Conservation (phyloP, 2,888 invertebrate genomes). For the Iselma pallidipennis region DNA sequence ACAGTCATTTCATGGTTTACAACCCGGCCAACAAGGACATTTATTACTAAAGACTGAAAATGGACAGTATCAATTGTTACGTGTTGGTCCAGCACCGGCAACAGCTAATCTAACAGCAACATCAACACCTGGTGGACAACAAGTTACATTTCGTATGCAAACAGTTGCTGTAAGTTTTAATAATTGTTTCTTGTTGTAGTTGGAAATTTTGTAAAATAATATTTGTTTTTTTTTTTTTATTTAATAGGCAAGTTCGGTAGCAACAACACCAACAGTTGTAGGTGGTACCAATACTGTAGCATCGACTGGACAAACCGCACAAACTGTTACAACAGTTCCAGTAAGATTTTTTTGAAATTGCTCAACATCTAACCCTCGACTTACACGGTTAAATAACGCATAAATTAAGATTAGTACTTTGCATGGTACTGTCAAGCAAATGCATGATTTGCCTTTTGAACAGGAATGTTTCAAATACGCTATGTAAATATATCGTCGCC, state of each 20-base stretch:
- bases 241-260: conserved; percentile 37
- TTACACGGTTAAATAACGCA: no score
- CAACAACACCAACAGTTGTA: conserved; percentile 40
- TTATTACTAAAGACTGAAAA: conserved; percentile 95
- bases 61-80: conserved; percentile 91
- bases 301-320: conserved; percentile 38
- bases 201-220: neutral
- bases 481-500: no score
- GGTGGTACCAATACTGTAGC: conserved; percentile 43
- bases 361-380: no score
- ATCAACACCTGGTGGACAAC: conserved; percentile 64
- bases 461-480: no score
- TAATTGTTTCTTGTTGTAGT: neutral
- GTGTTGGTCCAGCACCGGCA: conserved; percentile 81
- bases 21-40: conserved; percentile 86
- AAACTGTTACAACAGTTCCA: conserved; percentile 33
- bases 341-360: conserved; percentile 5
- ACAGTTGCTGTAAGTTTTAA: conserved; percentile 75
- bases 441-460: no score
- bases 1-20: conserved; percentile 83
- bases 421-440: no score
- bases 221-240: conserved; percentile 17
- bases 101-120: conserved; percentile 58
- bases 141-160: conserved; percentile 81
- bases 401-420: no score